A percentile compares a stretch with the other conserved stretches of the same genome.
These are phyloP conservation scores for Montipora capitata DNA, from an alignment of 92 coral and sea anemone species.

Conservation along the genomic window DNA sequence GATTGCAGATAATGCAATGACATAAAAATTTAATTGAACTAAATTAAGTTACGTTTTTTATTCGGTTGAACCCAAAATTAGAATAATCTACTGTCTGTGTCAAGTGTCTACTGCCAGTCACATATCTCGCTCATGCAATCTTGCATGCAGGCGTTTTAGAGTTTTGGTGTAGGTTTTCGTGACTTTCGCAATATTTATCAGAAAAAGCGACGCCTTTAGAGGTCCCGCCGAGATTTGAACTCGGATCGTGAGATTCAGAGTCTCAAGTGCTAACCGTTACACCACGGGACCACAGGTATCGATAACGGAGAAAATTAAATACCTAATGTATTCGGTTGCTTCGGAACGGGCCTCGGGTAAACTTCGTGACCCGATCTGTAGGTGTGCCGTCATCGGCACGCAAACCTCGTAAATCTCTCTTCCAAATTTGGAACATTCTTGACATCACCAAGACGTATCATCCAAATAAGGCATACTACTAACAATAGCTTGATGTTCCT, in stretches of 20 bases:
- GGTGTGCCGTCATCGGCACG: slow-evolving; percentile 95
- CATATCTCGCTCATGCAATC: slow-evolving; percentile 32
- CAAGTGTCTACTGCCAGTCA: too few relatives aligned
- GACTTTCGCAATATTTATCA: too few relatives aligned
- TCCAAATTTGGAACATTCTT: slow-evolving; percentile 82
- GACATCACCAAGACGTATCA: slow-evolving; percentile 61
- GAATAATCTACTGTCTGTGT: background rate
- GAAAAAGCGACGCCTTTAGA: background rate
- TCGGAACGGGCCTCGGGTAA: slow-evolving; percentile 46
- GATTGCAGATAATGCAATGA: too few relatives aligned
- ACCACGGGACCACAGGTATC: slow-evolving; percentile 82
- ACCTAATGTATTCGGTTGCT: background rate
- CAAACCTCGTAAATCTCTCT: slow-evolving; percentile 69
- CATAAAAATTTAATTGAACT: too few relatives aligned
- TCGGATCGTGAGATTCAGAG: slow-evolving; percentile 99
- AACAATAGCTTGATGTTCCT: slow-evolving; percentile 84
- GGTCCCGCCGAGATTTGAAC: slow-evolving; percentile 99
- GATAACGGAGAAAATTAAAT: background rate
- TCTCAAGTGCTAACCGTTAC: slow-evolving; percentile 99
- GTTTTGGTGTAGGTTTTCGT: background rate
- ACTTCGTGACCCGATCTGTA: slow-evolving; percentile 86
- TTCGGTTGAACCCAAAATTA: too few relatives aligned
- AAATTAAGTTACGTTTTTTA: too few relatives aligned
- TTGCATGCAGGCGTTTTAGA: background rate
- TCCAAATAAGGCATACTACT: slow-evolving; percentile 80